A percentile compares a stretch with the other conserved stretches of the same genome.
Evolutionary conservation across 2,797 vertebrate species (phyloP).

Genomic region (Anguilla obscura): DNA sequence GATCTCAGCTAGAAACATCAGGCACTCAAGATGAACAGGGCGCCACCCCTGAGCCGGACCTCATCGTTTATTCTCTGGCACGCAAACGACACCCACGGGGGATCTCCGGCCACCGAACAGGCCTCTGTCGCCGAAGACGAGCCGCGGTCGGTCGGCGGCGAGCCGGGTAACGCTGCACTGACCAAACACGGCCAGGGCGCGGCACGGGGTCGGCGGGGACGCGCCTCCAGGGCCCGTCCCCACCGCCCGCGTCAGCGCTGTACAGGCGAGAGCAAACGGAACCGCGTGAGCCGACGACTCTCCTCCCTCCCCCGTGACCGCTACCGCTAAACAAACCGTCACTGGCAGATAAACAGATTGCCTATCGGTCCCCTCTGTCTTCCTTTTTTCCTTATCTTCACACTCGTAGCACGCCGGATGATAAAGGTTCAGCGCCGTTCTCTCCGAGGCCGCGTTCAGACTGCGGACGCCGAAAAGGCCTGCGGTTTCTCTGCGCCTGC

Average conservation of each 20-base stretch:
- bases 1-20: not conserved
- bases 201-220: not conserved
- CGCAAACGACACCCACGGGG: not conserved
- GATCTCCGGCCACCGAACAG: not conserved
- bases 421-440: not conserved
- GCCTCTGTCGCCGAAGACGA: not conserved
- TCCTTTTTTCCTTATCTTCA: not conserved
- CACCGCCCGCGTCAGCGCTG: not conserved
- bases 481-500: not conserved
- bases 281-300: not conserved
- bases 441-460: not conserved
- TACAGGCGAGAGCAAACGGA: not conserved
- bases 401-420: not conserved
- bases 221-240: not conserved
- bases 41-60: not conserved
- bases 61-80: not conserved
- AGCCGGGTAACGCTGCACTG: not conserved
- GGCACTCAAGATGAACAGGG: not conserved
- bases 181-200: not conserved
- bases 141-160: not conserved
- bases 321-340: not conserved
- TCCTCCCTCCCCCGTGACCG: not conserved
- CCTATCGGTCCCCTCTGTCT: not conserved
- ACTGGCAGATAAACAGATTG: not conserved
- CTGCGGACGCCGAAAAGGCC: not conserved